A percentile compares a stretch with the other conserved stretches of the same genome.
Evolutionary conservation across 2,797 vertebrate species (phyloP).

Genomic region (Coranthus polyacanthus): DNA sequence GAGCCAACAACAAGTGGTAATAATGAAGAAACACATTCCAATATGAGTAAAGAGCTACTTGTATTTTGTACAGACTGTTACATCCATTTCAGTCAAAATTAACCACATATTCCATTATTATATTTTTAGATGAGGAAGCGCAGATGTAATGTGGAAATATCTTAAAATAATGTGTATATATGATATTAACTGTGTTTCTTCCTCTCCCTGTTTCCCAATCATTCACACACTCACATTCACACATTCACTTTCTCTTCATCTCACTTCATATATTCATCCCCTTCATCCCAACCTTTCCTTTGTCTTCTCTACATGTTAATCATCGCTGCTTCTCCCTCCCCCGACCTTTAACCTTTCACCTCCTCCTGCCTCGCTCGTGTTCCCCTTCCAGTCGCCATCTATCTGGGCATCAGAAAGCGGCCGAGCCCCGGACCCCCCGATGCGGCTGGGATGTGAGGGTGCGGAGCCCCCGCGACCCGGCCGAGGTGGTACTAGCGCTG

Average conservation of each 20-base stretch:
- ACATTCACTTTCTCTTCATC: too few species aligned
- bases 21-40: too few species aligned
- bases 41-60: too few species aligned
- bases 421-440: slow-evolving; percentile 94
- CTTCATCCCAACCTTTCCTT: background rate
- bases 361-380: background rate
- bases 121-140: too few species aligned
- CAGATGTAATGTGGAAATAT: background rate
- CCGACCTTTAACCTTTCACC: background rate
- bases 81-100: too few species aligned
- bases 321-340: too few species aligned
- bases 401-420: slow-evolving; percentile 96
- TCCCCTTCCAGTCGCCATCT: slow-evolving; percentile 90
- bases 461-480: slow-evolving; percentile 88
- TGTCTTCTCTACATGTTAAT: background rate
- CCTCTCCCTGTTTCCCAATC: slow-evolving; percentile 22
- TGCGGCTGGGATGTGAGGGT: slow-evolving; percentile 94
- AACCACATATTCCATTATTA: too few species aligned
- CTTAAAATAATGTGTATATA: background rate
- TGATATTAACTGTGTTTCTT: slow-evolving; percentile 48
- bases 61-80: too few species aligned
- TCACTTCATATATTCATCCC: background rate
- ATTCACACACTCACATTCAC: slow-evolving; percentile 32
- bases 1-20: too few species aligned
- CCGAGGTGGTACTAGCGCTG: slow-evolving; percentile 90